These are phyloP conservation scores for Tragelaphus strepsiceros DNA, from an alignment of 2,113 vertebrate genomes.

Conservation along the genomic window DNA sequence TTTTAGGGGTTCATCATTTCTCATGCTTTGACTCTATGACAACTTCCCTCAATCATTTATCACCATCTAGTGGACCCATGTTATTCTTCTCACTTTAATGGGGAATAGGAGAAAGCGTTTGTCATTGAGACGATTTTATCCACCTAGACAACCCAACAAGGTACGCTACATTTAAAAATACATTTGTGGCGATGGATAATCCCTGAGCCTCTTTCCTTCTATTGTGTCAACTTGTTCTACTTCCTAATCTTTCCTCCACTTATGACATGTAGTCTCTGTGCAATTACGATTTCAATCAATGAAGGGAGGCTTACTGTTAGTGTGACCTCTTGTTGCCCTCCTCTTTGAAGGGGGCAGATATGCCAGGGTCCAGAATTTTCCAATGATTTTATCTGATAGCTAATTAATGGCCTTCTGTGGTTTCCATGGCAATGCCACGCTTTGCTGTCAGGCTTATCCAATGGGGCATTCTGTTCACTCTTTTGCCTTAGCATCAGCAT, in stretches of 20 bases:
- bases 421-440: conserved; percentile 79
- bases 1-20: background rate
- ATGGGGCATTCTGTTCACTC: conserved; percentile 76
- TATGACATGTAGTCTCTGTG: background rate
- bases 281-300: background rate
- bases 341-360: conserved; percentile 58
- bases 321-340: conserved; percentile 39
- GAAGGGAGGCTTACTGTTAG: background rate
- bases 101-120: background rate
- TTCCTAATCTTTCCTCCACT: background rate
- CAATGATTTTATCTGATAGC: conserved; percentile 73
- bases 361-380: conserved; percentile 69
- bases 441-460: conserved; percentile 77
- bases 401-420: conserved; percentile 77
- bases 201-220: background rate
- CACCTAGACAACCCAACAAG: background rate
- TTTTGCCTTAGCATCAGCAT: conserved; percentile 74
- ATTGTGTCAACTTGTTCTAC: background rate
- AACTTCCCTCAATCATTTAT: background rate
- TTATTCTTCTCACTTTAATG: background rate
- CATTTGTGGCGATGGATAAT: conserved; percentile 2
- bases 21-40: background rate
- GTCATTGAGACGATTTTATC: background rate
- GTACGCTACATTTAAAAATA: background rate
- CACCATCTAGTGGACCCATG: conserved; percentile 33